These are phyloP conservation scores for Myoxocephalus aenaeus DNA, from an alignment of 2,797 vertebrate genomes.

Conservation along the genomic window DNA sequence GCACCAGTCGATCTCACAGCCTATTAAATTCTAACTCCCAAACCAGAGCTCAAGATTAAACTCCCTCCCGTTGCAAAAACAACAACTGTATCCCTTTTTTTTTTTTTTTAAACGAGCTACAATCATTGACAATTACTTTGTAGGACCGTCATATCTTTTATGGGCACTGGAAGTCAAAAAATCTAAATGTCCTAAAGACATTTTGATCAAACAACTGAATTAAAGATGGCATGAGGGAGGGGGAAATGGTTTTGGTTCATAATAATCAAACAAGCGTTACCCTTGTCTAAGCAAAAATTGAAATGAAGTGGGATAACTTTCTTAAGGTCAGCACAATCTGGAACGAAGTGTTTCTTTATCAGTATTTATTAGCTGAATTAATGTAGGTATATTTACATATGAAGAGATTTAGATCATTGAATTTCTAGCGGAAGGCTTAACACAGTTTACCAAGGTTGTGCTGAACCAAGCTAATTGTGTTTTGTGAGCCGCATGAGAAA, in stretches of 20 bases:
- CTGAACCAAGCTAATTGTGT: conserved; percentile 22
- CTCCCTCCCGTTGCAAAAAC: background rate
- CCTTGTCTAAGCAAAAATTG: background rate
- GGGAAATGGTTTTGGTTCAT: background rate
- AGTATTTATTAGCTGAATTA: conserved; percentile 31
- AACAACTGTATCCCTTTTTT: background rate
- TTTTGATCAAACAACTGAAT: background rate
- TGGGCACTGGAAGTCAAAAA: no score
- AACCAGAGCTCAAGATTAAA: background rate
- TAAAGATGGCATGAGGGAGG: background rate
- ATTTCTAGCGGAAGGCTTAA: background rate
- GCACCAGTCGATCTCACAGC: background rate
- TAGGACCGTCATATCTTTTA: background rate
- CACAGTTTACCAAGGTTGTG: background rate
- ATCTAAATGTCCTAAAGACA: background rate
- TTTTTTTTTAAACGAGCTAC: background rate
- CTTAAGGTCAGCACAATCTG: conserved; percentile 14
- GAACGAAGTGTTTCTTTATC: conserved; percentile 14
- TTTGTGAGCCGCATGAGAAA: conserved; percentile 16
- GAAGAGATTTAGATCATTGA: conserved; percentile 26
- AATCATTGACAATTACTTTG: background rate
- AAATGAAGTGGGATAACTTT: background rate
- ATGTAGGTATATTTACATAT: conserved; percentile 48
- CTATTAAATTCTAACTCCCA: background rate
- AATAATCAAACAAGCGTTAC: background rate